phyloP scores from a whole-genome alignment of 2,797 vertebrate species.

The Onychomys arenicola region DNA sequence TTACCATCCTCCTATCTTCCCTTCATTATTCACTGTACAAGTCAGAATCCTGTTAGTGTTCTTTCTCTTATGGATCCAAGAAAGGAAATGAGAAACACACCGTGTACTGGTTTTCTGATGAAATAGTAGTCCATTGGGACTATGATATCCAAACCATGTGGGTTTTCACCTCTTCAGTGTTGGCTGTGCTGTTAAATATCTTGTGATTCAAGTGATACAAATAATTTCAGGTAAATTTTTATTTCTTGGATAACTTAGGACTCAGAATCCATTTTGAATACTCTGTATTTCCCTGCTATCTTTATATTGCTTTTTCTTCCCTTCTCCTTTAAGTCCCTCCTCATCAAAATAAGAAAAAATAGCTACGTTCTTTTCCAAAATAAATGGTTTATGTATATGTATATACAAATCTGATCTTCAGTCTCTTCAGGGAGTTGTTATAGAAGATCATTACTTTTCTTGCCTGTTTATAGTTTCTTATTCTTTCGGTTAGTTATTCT shows the following conservation, averaged over 20 bases:
- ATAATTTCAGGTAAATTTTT: neutral
- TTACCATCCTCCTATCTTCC: neutral
- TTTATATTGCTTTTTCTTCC: neutral
- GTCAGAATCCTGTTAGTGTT: neutral
- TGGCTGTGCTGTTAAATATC: neutral
- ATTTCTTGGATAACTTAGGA: neutral
- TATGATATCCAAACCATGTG: neutral
- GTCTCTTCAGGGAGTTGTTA: neutral
- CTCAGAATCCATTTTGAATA: neutral
- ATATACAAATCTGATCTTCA: neutral
- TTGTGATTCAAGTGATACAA: neutral
- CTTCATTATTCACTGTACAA: neutral
- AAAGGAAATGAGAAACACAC: neutral
- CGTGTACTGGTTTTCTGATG: neutral
- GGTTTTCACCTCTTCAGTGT: neutral
- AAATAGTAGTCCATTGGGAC: neutral
- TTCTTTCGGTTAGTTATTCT: neutral
- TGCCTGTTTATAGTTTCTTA: neutral
- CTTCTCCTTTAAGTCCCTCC: neutral
- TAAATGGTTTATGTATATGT: neutral
- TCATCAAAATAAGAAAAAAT: neutral
- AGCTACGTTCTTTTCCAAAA: neutral
- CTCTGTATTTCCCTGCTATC: neutral
- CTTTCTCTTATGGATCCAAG: neutral
- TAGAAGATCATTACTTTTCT: neutral